Evolutionary conservation across 2,888 invertebrate genomes (phyloP).

Genomic region (Agrotis exclamationis): DNA sequence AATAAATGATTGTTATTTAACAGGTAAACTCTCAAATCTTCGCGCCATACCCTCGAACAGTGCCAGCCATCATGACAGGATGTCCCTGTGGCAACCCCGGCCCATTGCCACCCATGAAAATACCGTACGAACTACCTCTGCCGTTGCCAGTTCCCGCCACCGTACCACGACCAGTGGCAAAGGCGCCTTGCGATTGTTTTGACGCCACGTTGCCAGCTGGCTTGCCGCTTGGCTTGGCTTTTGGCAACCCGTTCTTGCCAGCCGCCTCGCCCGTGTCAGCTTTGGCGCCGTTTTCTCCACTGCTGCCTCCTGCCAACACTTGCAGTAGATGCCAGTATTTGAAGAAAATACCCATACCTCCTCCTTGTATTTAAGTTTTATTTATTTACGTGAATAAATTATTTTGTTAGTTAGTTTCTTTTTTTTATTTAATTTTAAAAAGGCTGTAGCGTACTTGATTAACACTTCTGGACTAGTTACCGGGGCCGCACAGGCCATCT

Average conservation of each 20-base stretch:
- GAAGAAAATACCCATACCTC: constrained; percentile 82
- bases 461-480: no score
- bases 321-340: constrained; percentile 75
- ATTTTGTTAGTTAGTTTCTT: constrained; percentile 21
- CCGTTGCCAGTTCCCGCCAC: constrained; percentile 11
- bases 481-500: no score
- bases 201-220: constrained; percentile 27
- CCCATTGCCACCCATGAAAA: constrained; percentile 27
- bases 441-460: no score
- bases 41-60: constrained; percentile 30
- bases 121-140: constrained; percentile 15
- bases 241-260: constrained; percentile 74
- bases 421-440: neutral
- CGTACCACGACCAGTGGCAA: constrained; percentile 18
- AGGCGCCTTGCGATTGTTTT: constrained; percentile 40
- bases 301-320: constrained; percentile 70
- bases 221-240: constrained; percentile 13
- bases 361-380: constrained; percentile 74
- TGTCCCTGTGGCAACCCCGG: constrained; percentile 33
- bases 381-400: constrained; percentile 38
- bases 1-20: neutral
- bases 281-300: constrained; percentile 64
- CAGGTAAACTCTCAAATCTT: constrained; percentile 52
- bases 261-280: constrained; percentile 79
- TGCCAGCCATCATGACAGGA: constrained; percentile 23